phyloP scores from a whole-genome alignment of 2,797 vertebrate species.

The Todus mexicanus region DNA sequence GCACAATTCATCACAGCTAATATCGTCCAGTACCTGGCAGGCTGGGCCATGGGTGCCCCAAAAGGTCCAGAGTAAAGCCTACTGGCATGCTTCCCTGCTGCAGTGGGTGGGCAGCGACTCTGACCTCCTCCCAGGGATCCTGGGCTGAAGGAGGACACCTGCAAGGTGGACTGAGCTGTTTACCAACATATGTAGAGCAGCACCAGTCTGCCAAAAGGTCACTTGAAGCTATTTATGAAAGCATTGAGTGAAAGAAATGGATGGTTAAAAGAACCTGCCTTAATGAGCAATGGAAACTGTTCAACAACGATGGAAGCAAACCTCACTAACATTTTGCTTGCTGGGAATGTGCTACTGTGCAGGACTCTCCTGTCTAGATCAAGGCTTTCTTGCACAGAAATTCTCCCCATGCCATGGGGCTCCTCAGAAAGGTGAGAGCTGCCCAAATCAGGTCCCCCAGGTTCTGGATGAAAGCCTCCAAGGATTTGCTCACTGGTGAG shows the following conservation, averaged over 20 bases:
- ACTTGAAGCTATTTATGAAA: neutral
- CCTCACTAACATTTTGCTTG: no score
- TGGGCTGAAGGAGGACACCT: neutral
- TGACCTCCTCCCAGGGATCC: neutral
- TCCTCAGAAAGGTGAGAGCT: neutral
- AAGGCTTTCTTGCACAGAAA: neutral
- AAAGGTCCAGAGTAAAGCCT: neutral
- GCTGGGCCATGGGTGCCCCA: neutral
- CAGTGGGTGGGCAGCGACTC: accelerated
- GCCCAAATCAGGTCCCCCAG: accelerated
- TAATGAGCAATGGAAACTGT: neutral
- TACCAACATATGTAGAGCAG: neutral
- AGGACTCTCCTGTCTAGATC: neutral
- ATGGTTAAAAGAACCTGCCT: neutral
- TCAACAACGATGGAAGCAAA: no score
- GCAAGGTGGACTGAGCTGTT: neutral
- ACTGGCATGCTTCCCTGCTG: accelerated
- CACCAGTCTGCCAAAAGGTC: neutral
- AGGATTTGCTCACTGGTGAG: accelerated
- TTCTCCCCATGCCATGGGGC: neutral
- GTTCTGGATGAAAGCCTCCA: neutral
- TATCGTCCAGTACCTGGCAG: neutral
- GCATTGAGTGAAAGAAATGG: neutral
- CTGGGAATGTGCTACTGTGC: no score
- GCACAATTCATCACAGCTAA: neutral